Percentiles rank a stretch among this genome's conserved stretches.
phyloP scores from a whole-genome alignment of 2,113 vertebrate genomes.

The Pipra filicauda region DNA sequence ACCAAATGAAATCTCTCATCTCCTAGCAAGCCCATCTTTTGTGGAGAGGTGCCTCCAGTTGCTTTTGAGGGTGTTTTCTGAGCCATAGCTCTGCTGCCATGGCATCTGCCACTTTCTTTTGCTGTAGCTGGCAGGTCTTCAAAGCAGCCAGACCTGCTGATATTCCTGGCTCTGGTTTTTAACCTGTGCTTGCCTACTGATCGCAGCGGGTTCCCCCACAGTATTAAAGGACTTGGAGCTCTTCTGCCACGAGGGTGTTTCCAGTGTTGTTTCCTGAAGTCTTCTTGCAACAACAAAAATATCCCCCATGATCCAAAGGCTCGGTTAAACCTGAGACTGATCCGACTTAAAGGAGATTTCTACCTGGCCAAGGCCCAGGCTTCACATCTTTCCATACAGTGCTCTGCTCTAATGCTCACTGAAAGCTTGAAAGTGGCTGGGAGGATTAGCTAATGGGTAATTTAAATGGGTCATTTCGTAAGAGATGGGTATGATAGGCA shows the following conservation, averaged over 20 bases:
- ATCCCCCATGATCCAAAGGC: background rate
- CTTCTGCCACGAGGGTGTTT: background rate
- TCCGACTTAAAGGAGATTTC: background rate
- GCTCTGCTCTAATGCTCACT: background rate
- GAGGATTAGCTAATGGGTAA: conserved; percentile 55
- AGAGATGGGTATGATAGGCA: conserved; percentile 28
- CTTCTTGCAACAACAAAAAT: background rate
- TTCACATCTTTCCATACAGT: background rate
- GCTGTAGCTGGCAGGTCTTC: background rate
- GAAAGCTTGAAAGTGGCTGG: conserved; percentile 26
- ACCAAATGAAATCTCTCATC: background rate
- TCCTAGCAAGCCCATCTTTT: background rate
- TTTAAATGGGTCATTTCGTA: conserved; percentile 49
- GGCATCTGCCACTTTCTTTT: background rate
- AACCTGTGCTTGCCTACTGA: background rate
- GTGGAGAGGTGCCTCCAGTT: background rate
- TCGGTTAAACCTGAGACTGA: background rate
- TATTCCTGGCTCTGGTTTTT: background rate
- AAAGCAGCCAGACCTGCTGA: background rate
- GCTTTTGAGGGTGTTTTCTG: background rate
- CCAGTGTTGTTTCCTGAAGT: background rate
- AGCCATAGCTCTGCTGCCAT: background rate
- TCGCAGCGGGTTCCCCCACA: background rate
- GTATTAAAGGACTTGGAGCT: background rate
- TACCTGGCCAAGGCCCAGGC: conserved; percentile 3